Percentiles rank a stretch among this genome's conserved stretches.
phyloP scores from a whole-genome alignment of 2,888 invertebrate species.

The Nephrotoma appendiculata region DNA sequence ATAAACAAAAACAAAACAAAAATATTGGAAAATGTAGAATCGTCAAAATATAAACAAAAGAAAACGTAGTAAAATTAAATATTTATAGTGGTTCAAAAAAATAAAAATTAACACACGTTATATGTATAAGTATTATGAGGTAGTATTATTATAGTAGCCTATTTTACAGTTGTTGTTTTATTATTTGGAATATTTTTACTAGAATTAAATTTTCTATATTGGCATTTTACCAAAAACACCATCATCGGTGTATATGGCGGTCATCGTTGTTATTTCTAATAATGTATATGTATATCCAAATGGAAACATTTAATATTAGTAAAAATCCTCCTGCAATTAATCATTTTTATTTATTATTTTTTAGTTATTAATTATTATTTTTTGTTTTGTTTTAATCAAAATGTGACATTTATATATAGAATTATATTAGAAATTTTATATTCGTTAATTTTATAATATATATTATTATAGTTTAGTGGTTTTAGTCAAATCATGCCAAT shows the following conservation, averaged over 20 bases:
- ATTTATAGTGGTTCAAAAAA: not conserved
- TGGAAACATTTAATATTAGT: not conserved
- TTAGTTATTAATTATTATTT: not conserved
- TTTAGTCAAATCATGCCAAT: not conserved
- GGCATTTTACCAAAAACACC: not conserved
- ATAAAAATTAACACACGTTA: not conserved
- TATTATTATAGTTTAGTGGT: not conserved
- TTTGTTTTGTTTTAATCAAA: not conserved
- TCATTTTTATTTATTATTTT: not conserved
- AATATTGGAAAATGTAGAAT: not conserved
- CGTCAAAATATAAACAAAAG: not conserved
- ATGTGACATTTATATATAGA: not conserved
- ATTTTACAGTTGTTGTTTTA: not conserved
- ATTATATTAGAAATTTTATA: not conserved
- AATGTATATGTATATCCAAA: not conserved
- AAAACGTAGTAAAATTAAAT: not conserved
- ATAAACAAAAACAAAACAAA: not conserved
- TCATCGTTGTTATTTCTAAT: not conserved
- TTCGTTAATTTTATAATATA: not conserved
- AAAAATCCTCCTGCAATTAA: not conserved
- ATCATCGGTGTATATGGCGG: not conserved
- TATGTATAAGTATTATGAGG: not conserved
- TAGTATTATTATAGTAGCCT: not conserved
- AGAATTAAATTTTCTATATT: not conserved
- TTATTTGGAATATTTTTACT: not conserved